A percentile compares a stretch with the other conserved stretches of the same genome.
phyloP scores from a whole-genome alignment of 2,888 invertebrate genomes.

The Danaus chrysippus region DNA sequence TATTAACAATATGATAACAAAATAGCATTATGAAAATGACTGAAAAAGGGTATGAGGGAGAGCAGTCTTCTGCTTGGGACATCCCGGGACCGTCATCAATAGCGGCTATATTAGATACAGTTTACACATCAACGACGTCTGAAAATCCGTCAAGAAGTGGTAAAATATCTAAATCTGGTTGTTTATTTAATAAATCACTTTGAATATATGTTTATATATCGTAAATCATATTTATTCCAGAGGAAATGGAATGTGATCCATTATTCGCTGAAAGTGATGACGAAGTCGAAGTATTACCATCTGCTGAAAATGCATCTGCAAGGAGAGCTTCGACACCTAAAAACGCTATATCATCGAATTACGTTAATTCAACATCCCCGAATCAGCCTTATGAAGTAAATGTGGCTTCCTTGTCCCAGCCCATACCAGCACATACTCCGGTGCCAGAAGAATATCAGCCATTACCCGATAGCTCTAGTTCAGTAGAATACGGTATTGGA shows the following conservation, averaged over 20 bases:
- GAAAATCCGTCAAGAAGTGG: conserved; percentile 63
- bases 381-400: conserved; percentile 55
- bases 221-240: conserved; percentile 46
- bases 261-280: conserved; percentile 83
- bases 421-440: conserved; percentile 61
- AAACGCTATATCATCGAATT: conserved; percentile 59
- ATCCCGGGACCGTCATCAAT: conserved; percentile 75
- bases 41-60: conserved; percentile 62
- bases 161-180: conserved; percentile 33
- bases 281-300: conserved; percentile 73
- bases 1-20: conserved; percentile 36
- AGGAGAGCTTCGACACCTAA: conserved; percentile 40
- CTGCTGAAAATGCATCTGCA: conserved; percentile 42
- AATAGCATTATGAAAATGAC: conserved; percentile 53
- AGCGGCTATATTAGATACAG: conserved; percentile 82
- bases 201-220: neutral
- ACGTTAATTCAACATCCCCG: conserved; percentile 60
- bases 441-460: conserved; percentile 73
- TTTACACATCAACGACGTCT: conserved; percentile 78
- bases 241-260: conserved; percentile 82
- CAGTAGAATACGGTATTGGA: conserved; percentile 54
- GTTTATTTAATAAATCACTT: neutral
- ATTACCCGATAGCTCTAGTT: conserved; percentile 67
- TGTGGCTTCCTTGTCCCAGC: conserved; percentile 50
- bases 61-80: conserved; percentile 66